Evolutionary conservation across 2,113 vertebrate species (phyloP).

Genomic region (Orcinus orca): DNA sequence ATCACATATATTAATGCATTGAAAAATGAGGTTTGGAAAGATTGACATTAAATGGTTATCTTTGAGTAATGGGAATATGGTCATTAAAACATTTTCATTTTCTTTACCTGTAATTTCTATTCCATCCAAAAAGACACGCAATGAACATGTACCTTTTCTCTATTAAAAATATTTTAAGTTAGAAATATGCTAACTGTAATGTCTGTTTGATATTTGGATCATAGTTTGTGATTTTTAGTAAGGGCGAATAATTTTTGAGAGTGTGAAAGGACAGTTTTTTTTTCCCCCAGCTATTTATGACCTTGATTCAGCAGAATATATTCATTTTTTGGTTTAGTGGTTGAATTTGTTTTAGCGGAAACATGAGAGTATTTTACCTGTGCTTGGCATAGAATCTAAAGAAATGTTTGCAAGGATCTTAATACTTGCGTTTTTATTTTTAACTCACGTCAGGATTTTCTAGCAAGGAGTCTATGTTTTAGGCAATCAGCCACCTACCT

Average conservation of each 20-base stretch:
- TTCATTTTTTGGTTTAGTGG: neutral
- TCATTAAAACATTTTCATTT: slow-evolving; percentile 2
- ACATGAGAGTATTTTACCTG: neutral
- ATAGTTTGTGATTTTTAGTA: slow-evolving; percentile 29
- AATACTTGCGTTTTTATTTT: slow-evolving; percentile 26
- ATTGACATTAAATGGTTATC: neutral
- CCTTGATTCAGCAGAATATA: neutral
- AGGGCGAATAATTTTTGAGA: slow-evolving; percentile 25
- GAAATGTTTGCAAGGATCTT: slow-evolving; percentile 17
- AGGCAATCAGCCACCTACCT: neutral
- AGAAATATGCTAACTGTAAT: neutral
- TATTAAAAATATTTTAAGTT: neutral
- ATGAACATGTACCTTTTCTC: neutral
- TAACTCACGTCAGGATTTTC: neutral
- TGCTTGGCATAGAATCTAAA: slow-evolving; percentile 25
- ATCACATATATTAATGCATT: neutral
- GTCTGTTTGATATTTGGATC: neutral
- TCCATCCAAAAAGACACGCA: neutral
- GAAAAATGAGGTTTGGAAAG: neutral
- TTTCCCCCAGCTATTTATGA: neutral
- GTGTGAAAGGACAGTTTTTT: neutral
- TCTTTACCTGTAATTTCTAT: neutral
- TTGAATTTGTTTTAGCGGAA: slow-evolving; percentile 41
- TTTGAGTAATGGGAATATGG: neutral
- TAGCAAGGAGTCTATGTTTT: slow-evolving; percentile 15